Evolutionary conservation across 1,140 invertebrate genomes (phyloP).

Genomic region (Cylas formicarius): DNA sequence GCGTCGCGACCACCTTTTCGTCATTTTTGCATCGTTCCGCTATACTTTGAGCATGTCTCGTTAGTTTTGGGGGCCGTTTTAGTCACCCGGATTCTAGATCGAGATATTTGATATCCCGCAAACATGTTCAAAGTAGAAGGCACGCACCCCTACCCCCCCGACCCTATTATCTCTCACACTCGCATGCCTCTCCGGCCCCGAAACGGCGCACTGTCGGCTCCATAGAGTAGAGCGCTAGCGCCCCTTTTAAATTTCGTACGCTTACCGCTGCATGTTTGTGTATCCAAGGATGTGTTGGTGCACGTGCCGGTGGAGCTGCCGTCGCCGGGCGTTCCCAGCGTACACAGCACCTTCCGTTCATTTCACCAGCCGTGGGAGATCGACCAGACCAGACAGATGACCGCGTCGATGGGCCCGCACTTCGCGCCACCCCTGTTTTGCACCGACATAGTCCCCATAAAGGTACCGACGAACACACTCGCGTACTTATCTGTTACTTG

Average conservation of each 20-base stretch:
- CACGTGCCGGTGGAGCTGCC: conserved; percentile 39
- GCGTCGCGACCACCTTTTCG: conserved; percentile 10
- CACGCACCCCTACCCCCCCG: background rate
- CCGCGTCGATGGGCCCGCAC: conserved; percentile 38
- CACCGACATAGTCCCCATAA: conserved; percentile 62
- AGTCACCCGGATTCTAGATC: too few species aligned
- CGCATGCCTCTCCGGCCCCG: background rate
- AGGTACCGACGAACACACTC: conserved; percentile 47
- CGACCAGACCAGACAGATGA: conserved; percentile 45
- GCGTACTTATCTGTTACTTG: conserved; percentile 4
- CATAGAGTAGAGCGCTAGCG: too few species aligned
- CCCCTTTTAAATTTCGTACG: too few species aligned
- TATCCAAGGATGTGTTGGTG: conserved; percentile 42
- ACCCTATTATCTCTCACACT: background rate
- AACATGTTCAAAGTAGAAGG: conserved; percentile 26
- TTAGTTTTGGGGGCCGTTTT: conserved; percentile 14
- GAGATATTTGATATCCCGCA: too few species aligned
- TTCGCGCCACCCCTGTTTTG: conserved; percentile 41
- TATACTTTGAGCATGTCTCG: conserved; percentile 30
- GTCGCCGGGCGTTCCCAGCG: conserved; percentile 38
- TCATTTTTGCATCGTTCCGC: conserved; percentile 16
- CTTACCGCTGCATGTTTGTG: conserved; percentile 43
- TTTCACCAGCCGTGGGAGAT: conserved; percentile 53
- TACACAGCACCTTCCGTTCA: conserved; percentile 47
- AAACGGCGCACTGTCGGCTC: conserved; percentile 12